Evolutionary conservation across 2,888 invertebrate species (phyloP), one percentile per base, ranked within the genome.

Genomic region (Tetropium fuscum): DNA sequence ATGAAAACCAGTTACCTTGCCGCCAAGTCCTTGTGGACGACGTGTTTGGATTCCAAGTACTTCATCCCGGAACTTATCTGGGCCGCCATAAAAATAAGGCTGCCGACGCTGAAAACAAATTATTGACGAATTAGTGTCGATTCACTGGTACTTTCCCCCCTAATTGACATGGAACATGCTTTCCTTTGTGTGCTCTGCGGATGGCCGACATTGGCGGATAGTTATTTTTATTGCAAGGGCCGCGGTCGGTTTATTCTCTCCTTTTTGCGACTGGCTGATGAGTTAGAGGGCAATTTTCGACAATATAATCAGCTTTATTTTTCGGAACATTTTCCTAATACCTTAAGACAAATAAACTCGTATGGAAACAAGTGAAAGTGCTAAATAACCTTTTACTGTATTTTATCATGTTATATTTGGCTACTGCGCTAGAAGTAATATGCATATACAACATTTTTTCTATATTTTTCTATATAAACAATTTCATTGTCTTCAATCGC

Each of bases 11-110:
- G 66, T 77, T 81, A 86, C 86, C 86, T 84, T 11, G 91, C 90
- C 32, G 92, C 92, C 71, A 93, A 82, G 81, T 93, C 92, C 73
- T 92, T 88, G 81, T 93, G 93, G 36, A 91, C 91, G 74, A 92
- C 88, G 81, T 90, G 88, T 77, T 88, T 87, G 13, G 88, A 88
- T 83, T 93, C 92, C 74, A 93, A 84, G 78, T 91, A 93, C 78
- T 89, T 89, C 90, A 92, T 91, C 36, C 90, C 92, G 6, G 90
- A 90, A 36, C 92, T 89, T 75, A 93, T 88, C 81, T 93, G 91
- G 51, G 87, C 86, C 48, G 89, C 88, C 86, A 91, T 89, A 80
- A 87, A 90, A 64, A 91, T 85, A 69, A 91, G 83, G 76, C 87
- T 88, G 66, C 87, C 88, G 78, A 87, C 87, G 78, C 90, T 90